A percentile compares a stretch with the other conserved stretches of the same genome.
Conservation (phyloP, 2,113 vertebrate genomes). For the Psittacara wagleri region DNA sequence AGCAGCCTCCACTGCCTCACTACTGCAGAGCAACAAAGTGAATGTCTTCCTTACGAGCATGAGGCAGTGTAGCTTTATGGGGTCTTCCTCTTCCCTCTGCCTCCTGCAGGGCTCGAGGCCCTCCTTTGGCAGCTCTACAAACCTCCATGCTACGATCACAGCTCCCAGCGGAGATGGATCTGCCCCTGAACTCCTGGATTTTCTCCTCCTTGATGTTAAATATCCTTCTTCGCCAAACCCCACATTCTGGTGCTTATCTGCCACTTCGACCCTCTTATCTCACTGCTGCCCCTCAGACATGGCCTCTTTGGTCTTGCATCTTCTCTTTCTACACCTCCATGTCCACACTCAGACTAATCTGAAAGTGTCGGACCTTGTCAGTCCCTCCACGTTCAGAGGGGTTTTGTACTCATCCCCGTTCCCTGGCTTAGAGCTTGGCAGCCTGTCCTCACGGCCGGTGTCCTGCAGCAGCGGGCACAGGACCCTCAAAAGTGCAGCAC, state of each 20-base stretch:
- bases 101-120: not conserved
- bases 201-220: not conserved
- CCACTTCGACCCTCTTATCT: not conserved
- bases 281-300: not conserved
- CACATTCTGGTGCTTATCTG: not conserved
- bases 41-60: not conserved
- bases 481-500: not conserved
- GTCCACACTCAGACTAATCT: not conserved
- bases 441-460: not conserved
- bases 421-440: not conserved
- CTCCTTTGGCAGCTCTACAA: not conserved
- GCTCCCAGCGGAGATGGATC: not conserved
- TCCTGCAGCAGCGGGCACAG: not conserved
- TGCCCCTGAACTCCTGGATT: not conserved
- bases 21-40: not conserved
- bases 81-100: not conserved
- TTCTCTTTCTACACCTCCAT: not conserved
- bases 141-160: not conserved
- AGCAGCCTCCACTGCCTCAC: not conserved
- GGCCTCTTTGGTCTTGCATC: not conserved
- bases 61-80: fast-evolving
- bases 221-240: not conserved
- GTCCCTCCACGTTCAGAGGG: not conserved
- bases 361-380: not conserved
- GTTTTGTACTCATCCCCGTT: not conserved